Percentiles rank a stretch among this genome's conserved stretches.
phyloP scores from a whole-genome alignment of 53 echinoderm and acorn worm species.

The Temnopleurus reevesii region DNA sequence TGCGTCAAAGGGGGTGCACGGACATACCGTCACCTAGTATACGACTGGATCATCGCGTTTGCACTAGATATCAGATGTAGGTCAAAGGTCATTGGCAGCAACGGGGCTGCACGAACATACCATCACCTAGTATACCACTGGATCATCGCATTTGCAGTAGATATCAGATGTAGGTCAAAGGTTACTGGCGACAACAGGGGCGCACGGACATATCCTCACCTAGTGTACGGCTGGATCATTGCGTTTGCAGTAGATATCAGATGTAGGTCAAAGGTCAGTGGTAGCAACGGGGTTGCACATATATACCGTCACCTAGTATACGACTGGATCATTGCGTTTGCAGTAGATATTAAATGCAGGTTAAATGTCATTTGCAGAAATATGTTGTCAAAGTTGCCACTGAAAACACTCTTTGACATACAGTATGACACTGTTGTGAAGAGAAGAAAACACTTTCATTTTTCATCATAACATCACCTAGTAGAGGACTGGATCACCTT shows the following conservation, averaged over 20 bases:
- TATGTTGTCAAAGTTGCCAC: constrained; percentile 9
- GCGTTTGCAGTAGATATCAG: constrained; percentile 58
- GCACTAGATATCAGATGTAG: constrained; percentile 59
- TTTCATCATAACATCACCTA: constrained; percentile 50
- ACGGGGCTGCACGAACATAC: constrained; percentile 22
- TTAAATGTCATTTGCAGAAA: too few relatives aligned
- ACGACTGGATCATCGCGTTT: constrained; percentile 56
- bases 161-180: constrained; percentile 50
- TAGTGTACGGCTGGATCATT: constrained; percentile 61
- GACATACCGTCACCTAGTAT: constrained; percentile 62
- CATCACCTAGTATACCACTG: constrained; percentile 60
- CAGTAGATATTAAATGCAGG: constrained; percentile 53
- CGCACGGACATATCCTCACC: constrained; percentile 42
- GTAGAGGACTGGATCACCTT: constrained; percentile 59
- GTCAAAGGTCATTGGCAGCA: background rate
- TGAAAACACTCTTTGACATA: too few relatives aligned
- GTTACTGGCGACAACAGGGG: constrained; percentile 30
- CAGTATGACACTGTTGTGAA: too few relatives aligned
- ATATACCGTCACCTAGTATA: constrained; percentile 57
- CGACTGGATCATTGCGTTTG: constrained; percentile 58
- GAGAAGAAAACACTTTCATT: too few relatives aligned
- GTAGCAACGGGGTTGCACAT: constrained; percentile 30
- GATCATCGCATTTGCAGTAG: constrained; percentile 57
- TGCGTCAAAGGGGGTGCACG: constrained; percentile 53
- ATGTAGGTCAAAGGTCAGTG: background rate